Evolutionary conservation across 1,140 invertebrate genomes (phyloP), one percentile per base, ranked within the genome.

Genomic region (Drosophila eugracilis): DNA sequence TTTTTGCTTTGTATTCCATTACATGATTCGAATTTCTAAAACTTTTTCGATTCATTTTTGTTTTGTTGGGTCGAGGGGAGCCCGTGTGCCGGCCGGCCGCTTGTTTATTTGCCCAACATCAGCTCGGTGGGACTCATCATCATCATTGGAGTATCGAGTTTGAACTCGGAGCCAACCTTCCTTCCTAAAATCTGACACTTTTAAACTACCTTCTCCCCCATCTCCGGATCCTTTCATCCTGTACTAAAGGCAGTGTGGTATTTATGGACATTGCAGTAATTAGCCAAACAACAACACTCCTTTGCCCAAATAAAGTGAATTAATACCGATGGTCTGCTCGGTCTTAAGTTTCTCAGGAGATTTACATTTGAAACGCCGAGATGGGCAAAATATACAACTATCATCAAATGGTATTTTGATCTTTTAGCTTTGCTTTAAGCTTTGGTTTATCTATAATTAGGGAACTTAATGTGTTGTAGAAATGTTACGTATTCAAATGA

Each of bases 1-100:
- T 84, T 78, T 84, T 21, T 24, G 72, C 57, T 67, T 37, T 84
- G 77, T 86, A 86, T 86, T 86, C 70, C 58, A 83, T 86, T 86
- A 86, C 81, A 86, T 86, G 81, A 77, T 86, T 86, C 83, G 81
- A 86, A 86, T 86, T 86, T 86, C 81, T 81, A 57, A 86, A 86
- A 86, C 28, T 69, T 69, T 67, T 69, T 69, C 37, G 47, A 69
- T 53, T 69, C 67, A 62, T 67, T 69, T 69, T 69, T 67, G 65
- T 30, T 66, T 53, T 28, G n/a, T n/a, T n/a, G n/a, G 45, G 26
- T 15, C 42, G 15, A 41, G 22, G 26, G 22, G 34, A n/a, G n/a
- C n/a, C 37, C 37, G 49, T 36, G 63, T 53, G 53, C 53, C 73
- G 57, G 53, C 53, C 73, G 57, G 55, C 74, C 69, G 44, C 58